Evolutionary conservation across 35 echinoderm and acorn worm species (phyloP), one percentile per base, ranked within the genome.

Genomic region (Stichopus chloronotus): DNA sequence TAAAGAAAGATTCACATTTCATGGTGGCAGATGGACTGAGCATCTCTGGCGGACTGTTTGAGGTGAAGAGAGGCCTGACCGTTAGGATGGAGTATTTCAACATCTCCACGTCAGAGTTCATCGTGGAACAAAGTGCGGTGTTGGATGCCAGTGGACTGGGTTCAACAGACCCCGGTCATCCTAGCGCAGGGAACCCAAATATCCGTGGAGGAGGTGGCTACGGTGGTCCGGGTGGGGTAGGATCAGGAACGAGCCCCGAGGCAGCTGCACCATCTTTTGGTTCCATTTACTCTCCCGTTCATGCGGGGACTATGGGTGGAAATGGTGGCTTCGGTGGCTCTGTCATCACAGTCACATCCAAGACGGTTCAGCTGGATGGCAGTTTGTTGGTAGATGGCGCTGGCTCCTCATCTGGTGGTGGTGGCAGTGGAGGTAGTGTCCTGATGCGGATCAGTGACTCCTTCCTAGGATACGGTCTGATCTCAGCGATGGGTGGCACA

Each of bases 381-480:
- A 56, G 52, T 58, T 57, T 97, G 14, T 19, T 56, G 5, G 94
- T 92, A 11, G 83, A 97, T 94, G 96, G 96, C 20, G 92, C 53
- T n/a, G 23, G 8, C 5, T 76, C 56, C 10, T n/a, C 59, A 16
- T 23, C 24, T 88, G 92, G 88, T 61, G 96, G 96, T 21, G 94
- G 52, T 87, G 96, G 96, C 9, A 97, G 96, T 87, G 96, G 96
- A 91, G 96, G 96, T 9, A 94, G 92, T 88, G 59, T 97, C 5
- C 88, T 88, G 93, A 72, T 97, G 21, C 93, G n/a, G 8, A 86
- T 87, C 25, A 78, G 55, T 63, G 63, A 76, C 19, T 21, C 53
- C 12, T 76, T 95, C 53, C 76, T 60, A 60, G 96, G 96, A 20
- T 60, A 60, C 23, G 96, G 96, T 55, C 68, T 74, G 4, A 80